A percentile compares a stretch with the other conserved stretches of the same genome.
Evolutionary conservation across 2,113 vertebrate species (phyloP).

Genomic region (Antechinus flavipes): DNA sequence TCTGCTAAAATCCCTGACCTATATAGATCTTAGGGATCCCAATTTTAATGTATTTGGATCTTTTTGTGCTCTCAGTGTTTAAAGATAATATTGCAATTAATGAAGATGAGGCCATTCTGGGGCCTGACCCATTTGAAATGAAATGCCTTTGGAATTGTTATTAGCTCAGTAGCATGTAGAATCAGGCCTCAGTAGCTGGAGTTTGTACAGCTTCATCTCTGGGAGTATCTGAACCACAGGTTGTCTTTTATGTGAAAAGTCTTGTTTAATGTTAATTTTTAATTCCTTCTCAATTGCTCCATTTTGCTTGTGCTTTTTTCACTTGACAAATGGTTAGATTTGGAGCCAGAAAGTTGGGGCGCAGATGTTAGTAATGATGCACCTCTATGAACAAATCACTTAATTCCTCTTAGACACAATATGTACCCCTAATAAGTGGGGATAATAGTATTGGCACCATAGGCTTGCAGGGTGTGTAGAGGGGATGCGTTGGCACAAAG

Average conservation of each 20-base stretch:
- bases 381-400: background rate
- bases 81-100: background rate
- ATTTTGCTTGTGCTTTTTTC: background rate
- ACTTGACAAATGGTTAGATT: background rate
- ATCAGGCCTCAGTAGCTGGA: background rate
- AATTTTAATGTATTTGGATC: background rate
- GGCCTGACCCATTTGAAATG: background rate
- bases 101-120: background rate
- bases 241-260: background rate
- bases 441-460: background rate
- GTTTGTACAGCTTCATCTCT: background rate
- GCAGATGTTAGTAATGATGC: background rate
- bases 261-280: background rate
- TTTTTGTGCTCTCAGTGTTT: background rate
- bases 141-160: background rate
- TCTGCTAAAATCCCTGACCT: background rate
- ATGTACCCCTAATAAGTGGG: background rate
- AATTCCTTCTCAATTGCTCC: background rate
- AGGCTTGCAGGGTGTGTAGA: background rate
- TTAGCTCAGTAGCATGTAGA: background rate
- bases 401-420: background rate
- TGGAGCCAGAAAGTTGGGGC: background rate
- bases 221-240: background rate
- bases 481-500: no score
- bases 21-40: background rate